A percentile compares a stretch with the other conserved stretches of the same genome.
Evolutionary conservation across 2,888 invertebrate species (phyloP).

Genomic region (Cenopis cana): DNA sequence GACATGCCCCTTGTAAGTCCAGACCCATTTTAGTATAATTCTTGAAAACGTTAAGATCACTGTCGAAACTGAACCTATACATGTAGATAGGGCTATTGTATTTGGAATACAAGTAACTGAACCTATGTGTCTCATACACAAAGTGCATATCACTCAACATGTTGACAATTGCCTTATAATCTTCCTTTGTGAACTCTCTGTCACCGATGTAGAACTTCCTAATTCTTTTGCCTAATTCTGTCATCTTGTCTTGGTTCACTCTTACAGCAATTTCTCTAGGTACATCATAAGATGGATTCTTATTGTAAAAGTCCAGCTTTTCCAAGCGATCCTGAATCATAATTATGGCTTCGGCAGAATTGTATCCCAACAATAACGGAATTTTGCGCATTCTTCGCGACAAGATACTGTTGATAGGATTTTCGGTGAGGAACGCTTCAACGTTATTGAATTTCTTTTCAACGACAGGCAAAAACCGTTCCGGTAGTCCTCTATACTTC

Average conservation of each 20-base stretch:
- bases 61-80: slow-evolving; percentile 55
- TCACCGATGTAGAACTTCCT: slow-evolving; percentile 51
- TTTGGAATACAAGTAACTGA: slow-evolving; percentile 49
- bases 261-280: slow-evolving; percentile 47
- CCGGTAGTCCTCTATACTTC: slow-evolving; percentile 45
- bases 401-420: slow-evolving; percentile 43
- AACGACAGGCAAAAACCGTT: slow-evolving; percentile 48
- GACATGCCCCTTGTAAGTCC: slow-evolving; percentile 61
- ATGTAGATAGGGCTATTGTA: slow-evolving; percentile 48
- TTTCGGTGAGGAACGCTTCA: slow-evolving; percentile 47
- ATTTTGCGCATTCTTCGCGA: slow-evolving; percentile 41
- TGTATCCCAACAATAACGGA: slow-evolving; percentile 49
- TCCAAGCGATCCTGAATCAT: slow-evolving; percentile 39
- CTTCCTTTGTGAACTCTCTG: slow-evolving; percentile 48
- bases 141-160: slow-evolving; percentile 51
- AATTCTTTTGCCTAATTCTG: slow-evolving; percentile 51
- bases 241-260: slow-evolving; percentile 45
- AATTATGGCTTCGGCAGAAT: slow-evolving; percentile 47
- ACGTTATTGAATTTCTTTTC: slow-evolving; percentile 47
- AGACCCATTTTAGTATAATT: slow-evolving; percentile 41
- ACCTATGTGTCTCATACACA: slow-evolving; percentile 50
- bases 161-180: slow-evolving; percentile 45
- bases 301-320: slow-evolving; percentile 44
- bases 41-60: slow-evolving; percentile 55
- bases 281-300: slow-evolving; percentile 41